Conservation (phyloP, 2,888 invertebrate species). For the Dryobotodes eremita region DNA sequence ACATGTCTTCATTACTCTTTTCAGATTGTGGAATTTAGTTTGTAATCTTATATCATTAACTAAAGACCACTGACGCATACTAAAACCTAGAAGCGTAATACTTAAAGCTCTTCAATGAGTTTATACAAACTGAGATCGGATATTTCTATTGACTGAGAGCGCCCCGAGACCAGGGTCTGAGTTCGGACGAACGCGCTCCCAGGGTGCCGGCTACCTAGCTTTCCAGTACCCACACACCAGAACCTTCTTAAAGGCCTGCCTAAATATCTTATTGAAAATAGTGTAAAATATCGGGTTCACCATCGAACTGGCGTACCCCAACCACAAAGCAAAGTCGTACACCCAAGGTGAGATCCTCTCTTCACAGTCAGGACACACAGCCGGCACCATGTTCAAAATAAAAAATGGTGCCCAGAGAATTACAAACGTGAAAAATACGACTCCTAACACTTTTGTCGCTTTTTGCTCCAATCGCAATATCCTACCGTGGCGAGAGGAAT, state of each 20-base stretch:
- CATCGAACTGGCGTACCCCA: constrained; percentile 98
- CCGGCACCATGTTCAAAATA: constrained; percentile 96
- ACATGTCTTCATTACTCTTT: constrained; percentile 5
- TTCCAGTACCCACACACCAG: constrained; percentile 94
- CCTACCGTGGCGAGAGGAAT: constrained; percentile 95
- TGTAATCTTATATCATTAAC: constrained; percentile 32
- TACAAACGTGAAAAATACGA: constrained; percentile 98
- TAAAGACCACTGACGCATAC: constrained; percentile 63
- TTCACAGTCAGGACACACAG: constrained; percentile 95
- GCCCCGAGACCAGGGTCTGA: constrained; percentile 87
- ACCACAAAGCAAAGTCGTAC: constrained; percentile 97
- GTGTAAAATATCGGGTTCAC: constrained; percentile 99
- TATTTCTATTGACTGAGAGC: constrained; percentile 88
- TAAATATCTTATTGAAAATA: constrained; percentile 98
- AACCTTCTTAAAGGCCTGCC: constrained; percentile 97
- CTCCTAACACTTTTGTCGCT: constrained; percentile 98
- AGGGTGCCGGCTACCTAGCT: constrained; percentile 88
- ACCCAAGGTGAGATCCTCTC: constrained; percentile 94
- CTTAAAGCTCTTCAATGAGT: constrained; percentile 79
- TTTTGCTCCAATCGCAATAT: constrained; percentile 97
- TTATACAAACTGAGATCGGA: constrained; percentile 87
- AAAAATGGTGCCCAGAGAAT: constrained; percentile 99
- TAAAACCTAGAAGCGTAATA: constrained; percentile 75
- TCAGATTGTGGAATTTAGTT: constrained; percentile 6
- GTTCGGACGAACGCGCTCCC: constrained; percentile 88